These are phyloP conservation scores for Synergus itoensis DNA, from an alignment of 2,888 invertebrate species.

Conservation along the genomic window DNA sequence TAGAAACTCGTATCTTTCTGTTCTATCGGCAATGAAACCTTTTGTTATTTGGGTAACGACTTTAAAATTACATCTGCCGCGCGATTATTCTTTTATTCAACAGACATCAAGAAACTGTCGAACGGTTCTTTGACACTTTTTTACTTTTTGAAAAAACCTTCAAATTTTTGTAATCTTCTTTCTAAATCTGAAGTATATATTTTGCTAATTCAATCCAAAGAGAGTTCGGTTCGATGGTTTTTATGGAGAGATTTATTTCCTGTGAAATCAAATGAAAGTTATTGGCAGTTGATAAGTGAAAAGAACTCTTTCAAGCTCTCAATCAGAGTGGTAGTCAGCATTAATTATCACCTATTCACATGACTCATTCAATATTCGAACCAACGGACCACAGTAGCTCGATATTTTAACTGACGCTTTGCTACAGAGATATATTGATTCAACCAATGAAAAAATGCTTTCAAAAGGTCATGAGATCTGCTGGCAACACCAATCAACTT, in stretches of 20 bases:
- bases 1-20: background rate
- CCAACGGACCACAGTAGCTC: background rate
- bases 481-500: background rate
- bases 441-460: background rate
- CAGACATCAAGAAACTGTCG: background rate
- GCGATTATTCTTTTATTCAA: background rate
- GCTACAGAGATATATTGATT: background rate
- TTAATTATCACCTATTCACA: constrained; percentile 3
- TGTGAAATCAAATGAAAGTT: background rate
- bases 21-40: constrained; percentile 9
- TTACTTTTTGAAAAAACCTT: background rate
- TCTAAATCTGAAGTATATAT: background rate
- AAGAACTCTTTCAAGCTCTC: background rate
- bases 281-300: background rate
- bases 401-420: background rate
- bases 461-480: background rate
- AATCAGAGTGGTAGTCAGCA: background rate
- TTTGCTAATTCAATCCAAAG: background rate
- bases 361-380: background rate
- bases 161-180: background rate
- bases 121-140: background rate
- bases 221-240: background rate
- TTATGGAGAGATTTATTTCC: background rate
- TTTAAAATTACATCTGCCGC: background rate
- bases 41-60: constrained; percentile 5